These are phyloP conservation scores for Dreissena rostriformis DNA, from an alignment of 1,140 invertebrate species.

Conservation along the genomic window DNA sequence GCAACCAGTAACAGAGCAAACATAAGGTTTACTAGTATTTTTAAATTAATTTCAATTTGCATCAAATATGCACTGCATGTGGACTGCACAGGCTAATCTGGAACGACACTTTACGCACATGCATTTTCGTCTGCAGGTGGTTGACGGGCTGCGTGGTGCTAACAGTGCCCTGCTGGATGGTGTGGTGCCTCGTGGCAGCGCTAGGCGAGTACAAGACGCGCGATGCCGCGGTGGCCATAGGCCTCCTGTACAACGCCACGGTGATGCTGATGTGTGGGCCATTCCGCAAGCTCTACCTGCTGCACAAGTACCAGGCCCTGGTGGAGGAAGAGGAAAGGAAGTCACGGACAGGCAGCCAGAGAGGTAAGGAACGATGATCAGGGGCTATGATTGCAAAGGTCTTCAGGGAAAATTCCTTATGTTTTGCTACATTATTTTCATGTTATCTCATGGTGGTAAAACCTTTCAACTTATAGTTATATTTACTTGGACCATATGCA, in stretches of 20 bases:
- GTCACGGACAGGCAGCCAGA: conserved; percentile 51
- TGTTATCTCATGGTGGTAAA: too few species aligned
- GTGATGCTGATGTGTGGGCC: conserved; percentile 79
- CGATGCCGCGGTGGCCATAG: conserved; percentile 78
- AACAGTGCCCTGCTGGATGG: conserved; percentile 79
- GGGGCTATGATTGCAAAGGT: too few species aligned
- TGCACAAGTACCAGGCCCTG: conserved; percentile 73
- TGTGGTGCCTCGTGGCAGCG: conserved; percentile 81
- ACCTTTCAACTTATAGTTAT: too few species aligned
- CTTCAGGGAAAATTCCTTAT: too few species aligned
- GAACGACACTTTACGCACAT: too few species aligned
- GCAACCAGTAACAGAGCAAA: too few species aligned
- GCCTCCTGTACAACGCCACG: conserved; percentile 78
- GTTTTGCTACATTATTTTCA: too few species aligned
- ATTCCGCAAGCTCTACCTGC: conserved; percentile 79
- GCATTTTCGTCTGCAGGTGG: too few species aligned
- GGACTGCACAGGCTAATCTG: too few species aligned
- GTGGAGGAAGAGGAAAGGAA: conserved; percentile 69
- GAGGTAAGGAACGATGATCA: conserved; percentile 43
- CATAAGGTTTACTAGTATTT: too few species aligned
- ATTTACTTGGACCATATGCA: too few species aligned
- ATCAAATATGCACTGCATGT: conserved; percentile 63
- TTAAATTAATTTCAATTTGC: too few species aligned
- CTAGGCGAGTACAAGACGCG: conserved; percentile 75
- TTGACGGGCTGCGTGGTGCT: conserved; percentile 80